Evolutionary conservation across 2,888 invertebrate species (phyloP).

Genomic region (Callinectes sapidus): DNA sequence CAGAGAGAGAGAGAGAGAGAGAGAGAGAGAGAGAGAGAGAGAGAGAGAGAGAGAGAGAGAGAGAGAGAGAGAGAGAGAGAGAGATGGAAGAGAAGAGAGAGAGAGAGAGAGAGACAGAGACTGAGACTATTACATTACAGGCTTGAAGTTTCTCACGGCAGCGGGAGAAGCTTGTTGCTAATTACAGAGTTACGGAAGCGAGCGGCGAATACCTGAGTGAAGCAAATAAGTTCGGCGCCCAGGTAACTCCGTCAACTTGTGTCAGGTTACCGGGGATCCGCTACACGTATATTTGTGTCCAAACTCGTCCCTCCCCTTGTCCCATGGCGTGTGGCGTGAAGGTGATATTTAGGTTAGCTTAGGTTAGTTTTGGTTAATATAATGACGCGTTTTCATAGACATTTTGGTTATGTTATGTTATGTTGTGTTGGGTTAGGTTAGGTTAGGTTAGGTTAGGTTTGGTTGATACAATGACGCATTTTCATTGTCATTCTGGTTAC

Average conservation of each 20-base stretch:
- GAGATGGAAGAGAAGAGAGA: neutral
- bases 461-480: too few species aligned
- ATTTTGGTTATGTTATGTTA: too few species aligned
- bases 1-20: neutral
- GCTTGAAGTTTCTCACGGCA: neutral
- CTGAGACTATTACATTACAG: neutral
- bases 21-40: neutral
- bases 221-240: neutral
- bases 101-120: neutral
- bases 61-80: slow-evolving; percentile 22
- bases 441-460: too few species aligned
- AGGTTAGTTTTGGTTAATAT: too few species aligned
- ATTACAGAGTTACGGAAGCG: neutral
- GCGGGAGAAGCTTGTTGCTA: neutral
- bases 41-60: slow-evolving; percentile 6
- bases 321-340: neutral
- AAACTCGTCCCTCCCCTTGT: neutral
- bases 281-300: neutral
- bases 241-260: neutral
- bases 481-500: too few species aligned
- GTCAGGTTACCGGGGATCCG: neutral
- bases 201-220: neutral
- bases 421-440: too few species aligned
- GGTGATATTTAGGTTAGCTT: too few species aligned
- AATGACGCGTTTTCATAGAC: too few species aligned